Conservation (phyloP, 2,113 vertebrate genomes). For the Kryptolebias marmoratus region DNA sequence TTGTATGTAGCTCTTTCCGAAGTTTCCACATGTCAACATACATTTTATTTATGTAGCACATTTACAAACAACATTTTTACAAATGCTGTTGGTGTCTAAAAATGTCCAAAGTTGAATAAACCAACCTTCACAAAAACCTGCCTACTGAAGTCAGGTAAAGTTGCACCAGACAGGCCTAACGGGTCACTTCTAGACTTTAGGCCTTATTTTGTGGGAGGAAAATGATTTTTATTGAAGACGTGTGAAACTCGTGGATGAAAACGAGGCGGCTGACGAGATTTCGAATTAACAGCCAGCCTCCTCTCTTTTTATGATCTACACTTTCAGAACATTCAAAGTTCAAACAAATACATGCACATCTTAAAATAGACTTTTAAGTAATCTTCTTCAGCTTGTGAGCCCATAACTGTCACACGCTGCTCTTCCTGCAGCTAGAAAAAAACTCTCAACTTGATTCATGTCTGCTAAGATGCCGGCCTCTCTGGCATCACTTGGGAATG, state of each 20-base stretch:
- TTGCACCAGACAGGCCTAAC: slow-evolving; percentile 51
- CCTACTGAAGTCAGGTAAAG: background rate
- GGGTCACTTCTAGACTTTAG: slow-evolving; percentile 21
- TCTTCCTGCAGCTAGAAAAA: slow-evolving; percentile 33
- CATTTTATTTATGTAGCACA: too few species aligned
- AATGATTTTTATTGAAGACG: slow-evolving; percentile 50
- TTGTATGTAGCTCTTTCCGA: background rate
- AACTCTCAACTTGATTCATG: slow-evolving; percentile 69
- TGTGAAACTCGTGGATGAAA: slow-evolving; percentile 30
- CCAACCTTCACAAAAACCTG: too few species aligned
- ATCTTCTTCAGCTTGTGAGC: slow-evolving; percentile 34
- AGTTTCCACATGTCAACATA: background rate
- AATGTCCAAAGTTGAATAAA: too few species aligned
- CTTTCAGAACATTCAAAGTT: background rate
- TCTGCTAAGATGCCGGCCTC: slow-evolving; percentile 42
- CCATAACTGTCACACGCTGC: background rate
- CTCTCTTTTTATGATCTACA: background rate
- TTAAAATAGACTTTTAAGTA: slow-evolving; percentile 22
- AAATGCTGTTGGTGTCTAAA: background rate
- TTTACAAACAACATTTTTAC: slow-evolving; percentile 41
- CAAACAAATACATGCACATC: too few species aligned
- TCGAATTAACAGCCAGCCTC: slow-evolving; percentile 5
- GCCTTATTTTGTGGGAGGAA: slow-evolving; percentile 29
- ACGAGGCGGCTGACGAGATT: slow-evolving; percentile 19
- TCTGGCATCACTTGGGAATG: slow-evolving; percentile 59